Evolutionary conservation across 2,888 invertebrate genomes (phyloP).

Genomic region (Acanthosoma haemorrhoidale): DNA sequence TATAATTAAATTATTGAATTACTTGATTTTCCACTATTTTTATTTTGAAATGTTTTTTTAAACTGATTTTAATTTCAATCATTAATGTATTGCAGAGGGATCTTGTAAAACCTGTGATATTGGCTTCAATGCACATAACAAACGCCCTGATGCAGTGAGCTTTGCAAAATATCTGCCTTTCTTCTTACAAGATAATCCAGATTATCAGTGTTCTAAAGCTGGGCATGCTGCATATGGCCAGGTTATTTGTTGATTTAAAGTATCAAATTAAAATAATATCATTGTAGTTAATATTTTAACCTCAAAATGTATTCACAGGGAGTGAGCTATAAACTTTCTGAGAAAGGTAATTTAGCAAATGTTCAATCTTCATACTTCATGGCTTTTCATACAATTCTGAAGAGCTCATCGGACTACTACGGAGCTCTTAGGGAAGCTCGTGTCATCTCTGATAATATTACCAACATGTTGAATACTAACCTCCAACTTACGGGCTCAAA

Average conservation of each 20-base stretch:
- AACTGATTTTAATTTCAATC: no score
- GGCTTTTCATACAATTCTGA: conserved; percentile 89
- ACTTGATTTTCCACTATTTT: neutral
- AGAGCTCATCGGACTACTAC: conserved; percentile 85
- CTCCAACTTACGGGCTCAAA: conserved; percentile 48
- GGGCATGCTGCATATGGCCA: conserved; percentile 79
- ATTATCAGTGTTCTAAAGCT: conserved; percentile 65
- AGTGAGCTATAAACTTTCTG: conserved; percentile 41
- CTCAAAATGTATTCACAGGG: conserved; percentile 43
- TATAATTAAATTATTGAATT: no score
- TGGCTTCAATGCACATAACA: conserved; percentile 47
- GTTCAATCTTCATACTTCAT: conserved; percentile 84
- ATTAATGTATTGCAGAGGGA: conserved; percentile 30
- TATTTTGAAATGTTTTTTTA: neutral
- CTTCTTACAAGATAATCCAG: conserved; percentile 80
- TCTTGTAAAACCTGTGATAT: conserved; percentile 54
- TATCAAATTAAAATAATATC: neutral
- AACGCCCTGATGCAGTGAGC: conserved; percentile 57
- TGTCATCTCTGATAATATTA: conserved; percentile 73
- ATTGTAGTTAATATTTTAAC: neutral
- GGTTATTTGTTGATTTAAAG: conserved; percentile 44
- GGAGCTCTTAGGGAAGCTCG: conserved; percentile 77
- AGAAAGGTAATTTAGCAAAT: conserved; percentile 45
- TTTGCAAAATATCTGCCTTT: conserved; percentile 71
- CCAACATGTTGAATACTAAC: conserved; percentile 62